phyloP scores from a whole-genome alignment of 1,140 invertebrate genomes.

The Brachystomella parvula region DNA sequence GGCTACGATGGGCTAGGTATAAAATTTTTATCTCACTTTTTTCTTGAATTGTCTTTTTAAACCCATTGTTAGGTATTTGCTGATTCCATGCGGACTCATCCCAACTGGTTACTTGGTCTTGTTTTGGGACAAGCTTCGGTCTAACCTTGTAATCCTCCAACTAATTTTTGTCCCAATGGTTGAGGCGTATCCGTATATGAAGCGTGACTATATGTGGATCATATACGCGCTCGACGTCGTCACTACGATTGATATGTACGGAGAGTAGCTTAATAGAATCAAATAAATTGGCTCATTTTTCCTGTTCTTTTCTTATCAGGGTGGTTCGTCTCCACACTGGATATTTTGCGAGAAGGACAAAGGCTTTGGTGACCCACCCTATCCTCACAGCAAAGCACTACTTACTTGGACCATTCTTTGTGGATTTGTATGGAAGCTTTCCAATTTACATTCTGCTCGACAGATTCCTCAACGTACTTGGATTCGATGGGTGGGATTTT shows the following conservation, averaged over 20 bases:
- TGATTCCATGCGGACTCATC: constrained; percentile 2
- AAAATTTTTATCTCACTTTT: background rate
- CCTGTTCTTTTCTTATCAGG: constrained; percentile 11
- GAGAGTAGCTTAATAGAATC: background rate
- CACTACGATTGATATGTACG: constrained; percentile 12
- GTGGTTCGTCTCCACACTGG: constrained; percentile 12
- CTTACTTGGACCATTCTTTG: constrained; percentile 3
- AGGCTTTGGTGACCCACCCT: constrained; percentile 19
- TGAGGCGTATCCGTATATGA: constrained; percentile 15
- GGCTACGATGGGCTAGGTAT: background rate
- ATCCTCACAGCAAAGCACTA: constrained; percentile 2
- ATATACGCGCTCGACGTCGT: constrained; percentile 12
- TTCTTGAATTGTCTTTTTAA: constrained; percentile 1
- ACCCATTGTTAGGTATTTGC: background rate
- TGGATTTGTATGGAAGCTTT: constrained; percentile 13
- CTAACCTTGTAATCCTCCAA: background rate
- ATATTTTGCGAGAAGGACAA: constrained; percentile 12
- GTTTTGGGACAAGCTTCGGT: constrained; percentile 9
- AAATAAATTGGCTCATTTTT: background rate
- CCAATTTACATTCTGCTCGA: constrained; percentile 19
- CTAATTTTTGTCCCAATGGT: constrained; percentile 12
- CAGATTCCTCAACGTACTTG: background rate
- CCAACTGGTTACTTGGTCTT: background rate
- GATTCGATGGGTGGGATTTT: background rate
- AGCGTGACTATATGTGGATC: background rate